Percentiles rank a stretch among this genome's conserved stretches.
Evolutionary conservation across 2,888 invertebrate species (phyloP).

Genomic region (Acleris literana): DNA sequence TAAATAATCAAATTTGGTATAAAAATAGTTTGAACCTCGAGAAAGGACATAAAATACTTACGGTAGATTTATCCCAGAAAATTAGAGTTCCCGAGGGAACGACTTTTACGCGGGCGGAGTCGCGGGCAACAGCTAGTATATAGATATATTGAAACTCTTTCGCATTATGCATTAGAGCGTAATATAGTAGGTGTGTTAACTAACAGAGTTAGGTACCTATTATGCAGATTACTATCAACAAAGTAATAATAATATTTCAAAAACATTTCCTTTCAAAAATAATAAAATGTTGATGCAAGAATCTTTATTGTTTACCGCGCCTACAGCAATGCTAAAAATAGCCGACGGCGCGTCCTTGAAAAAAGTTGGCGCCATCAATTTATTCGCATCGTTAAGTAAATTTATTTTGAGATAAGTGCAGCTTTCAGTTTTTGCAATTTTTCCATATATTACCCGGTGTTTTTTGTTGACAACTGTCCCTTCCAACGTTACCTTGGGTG

Average conservation of each 20-base stretch:
- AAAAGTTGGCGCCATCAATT: constrained; percentile 5
- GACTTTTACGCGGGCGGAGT: too few species aligned
- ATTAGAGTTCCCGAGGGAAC: too few species aligned
- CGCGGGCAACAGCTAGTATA: too few species aligned
- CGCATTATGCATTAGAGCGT: too few species aligned
- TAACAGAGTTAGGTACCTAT: too few species aligned
- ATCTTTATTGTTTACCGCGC: constrained; percentile 12
- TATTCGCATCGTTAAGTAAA: not conserved
- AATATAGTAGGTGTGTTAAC: too few species aligned
- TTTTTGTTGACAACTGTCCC: constrained; percentile 38
- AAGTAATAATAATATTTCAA: not conserved
- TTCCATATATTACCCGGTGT: constrained; percentile 32
- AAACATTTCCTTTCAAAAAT: constrained; percentile 2
- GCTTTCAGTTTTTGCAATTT: constrained; percentile 22
- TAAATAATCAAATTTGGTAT: too few species aligned
- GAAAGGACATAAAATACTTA: too few species aligned
- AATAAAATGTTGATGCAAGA: constrained; percentile 15
- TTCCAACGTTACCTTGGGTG: constrained; percentile 68
- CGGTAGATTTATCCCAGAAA: too few species aligned
- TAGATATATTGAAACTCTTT: too few species aligned
- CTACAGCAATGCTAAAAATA: too few species aligned
- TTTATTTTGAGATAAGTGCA: constrained; percentile 6
- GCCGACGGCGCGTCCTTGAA: constrained; percentile 22
- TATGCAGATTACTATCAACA: not conserved
- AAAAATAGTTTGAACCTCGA: too few species aligned